Evolutionary conservation across 2,113 vertebrate genomes (phyloP).

Genomic region (Coptodon bakossiorum): DNA sequence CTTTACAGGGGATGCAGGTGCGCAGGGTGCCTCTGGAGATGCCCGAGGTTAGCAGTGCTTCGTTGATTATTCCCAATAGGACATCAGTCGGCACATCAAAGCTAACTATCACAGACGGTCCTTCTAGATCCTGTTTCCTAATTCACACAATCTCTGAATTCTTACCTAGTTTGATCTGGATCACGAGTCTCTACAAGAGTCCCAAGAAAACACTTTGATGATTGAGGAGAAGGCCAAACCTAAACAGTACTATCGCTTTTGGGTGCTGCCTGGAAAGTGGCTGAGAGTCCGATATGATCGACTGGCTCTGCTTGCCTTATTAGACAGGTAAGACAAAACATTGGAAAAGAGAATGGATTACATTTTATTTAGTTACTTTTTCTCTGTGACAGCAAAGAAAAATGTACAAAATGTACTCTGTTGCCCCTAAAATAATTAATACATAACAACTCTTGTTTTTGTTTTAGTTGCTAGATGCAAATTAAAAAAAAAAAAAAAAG

Average conservation of each 20-base stretch:
- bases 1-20: constrained; percentile 88
- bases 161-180: constrained; percentile 81
- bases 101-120: neutral
- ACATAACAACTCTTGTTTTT: neutral
- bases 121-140: neutral
- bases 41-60: constrained; percentile 61
- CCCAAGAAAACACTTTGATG: constrained; percentile 90
- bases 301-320: constrained; percentile 91
- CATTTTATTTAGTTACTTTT: neutral
- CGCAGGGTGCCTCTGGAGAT: constrained; percentile 85
- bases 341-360: neutral
- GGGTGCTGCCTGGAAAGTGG: constrained; percentile 93
- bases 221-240: constrained; percentile 86
- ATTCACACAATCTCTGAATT: neutral
- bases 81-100: neutral
- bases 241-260: constrained; percentile 98
- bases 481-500: neutral
- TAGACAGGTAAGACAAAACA: constrained; percentile 82
- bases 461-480: neutral
- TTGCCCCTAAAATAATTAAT: neutral
- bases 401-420: neutral
- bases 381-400: neutral
- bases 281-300: constrained; percentile 95
- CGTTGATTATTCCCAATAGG: neutral
- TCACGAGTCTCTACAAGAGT: constrained; percentile 87